Evolutionary conservation across 1,140 invertebrate genomes (phyloP), one percentile per base, ranked within the genome.

Genomic region (Centruroides sculpturatus): DNA sequence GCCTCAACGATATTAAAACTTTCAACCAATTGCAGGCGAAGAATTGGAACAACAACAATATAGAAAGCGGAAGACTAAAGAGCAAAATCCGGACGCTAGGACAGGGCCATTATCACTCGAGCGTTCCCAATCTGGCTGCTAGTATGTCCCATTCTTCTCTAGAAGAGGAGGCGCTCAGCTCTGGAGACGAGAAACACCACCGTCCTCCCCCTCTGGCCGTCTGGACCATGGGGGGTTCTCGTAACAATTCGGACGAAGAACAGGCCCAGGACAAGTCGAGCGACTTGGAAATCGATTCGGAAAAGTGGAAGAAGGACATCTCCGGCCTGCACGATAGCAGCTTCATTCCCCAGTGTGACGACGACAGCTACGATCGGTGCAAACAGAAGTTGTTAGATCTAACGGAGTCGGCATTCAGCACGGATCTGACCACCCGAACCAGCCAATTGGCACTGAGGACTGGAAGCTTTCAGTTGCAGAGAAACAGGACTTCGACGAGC

Each of bases 1-100:
- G 77, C 8, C 60, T 79, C 4, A 72, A 79, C 61, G 74, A 73
- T 9, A 55, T 58, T 3, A 61, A 53, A 35, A 11, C 35, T 5
- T n/a, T 62, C 35, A 46, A 60, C n/a, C 46, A 48, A 35, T 47
- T 52, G 1, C 41, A 35, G 5, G 35, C 47, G 2, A 10, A 53
- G 8, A 35, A 54, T 5, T 12, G 41, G 34, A 58, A 63, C 3
- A 47, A 41, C 8, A 47, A 41, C 8, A 55, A 13, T 41, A 35
- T 9, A 48, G 54, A 9, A 54, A 49, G 23, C 10, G 54, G 3
- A 53, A 36, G 5, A 59, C 8, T 23, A 10, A 47, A 7, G 13
- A 34, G 5, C 56, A 56, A 46, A 49, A 55, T 52, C 5, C 35
- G 36, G 1, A 35, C 5, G 35, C 47, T 57, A 48, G 50, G 35